These are phyloP conservation scores for Stratiomys singularior DNA, from an alignment of 2,888 invertebrate species.

Conservation along the genomic window DNA sequence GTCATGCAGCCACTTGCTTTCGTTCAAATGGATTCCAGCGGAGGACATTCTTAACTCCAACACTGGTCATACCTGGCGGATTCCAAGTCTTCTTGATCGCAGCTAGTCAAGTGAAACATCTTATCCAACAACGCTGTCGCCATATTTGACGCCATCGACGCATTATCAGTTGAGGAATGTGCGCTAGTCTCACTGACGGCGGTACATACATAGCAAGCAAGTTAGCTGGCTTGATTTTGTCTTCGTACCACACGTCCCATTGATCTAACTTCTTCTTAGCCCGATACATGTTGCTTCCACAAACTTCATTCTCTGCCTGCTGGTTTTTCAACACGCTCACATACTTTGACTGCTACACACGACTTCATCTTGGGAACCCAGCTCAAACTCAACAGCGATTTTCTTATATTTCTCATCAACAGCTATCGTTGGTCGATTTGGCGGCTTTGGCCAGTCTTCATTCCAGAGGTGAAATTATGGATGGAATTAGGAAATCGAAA, in stretches of 20 bases:
- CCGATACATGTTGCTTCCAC: not conserved
- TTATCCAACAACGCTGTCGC: not conserved
- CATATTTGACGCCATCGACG: slow-evolving; percentile 30
- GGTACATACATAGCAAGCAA: not conserved
- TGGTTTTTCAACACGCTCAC: too few relatives aligned
- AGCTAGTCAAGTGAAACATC: not conserved
- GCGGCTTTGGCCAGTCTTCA: slow-evolving; percentile 28
- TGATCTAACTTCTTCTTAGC: not conserved
- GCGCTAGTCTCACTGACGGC: slow-evolving; percentile 27
- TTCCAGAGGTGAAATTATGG: slow-evolving; percentile 41
- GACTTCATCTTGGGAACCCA: not conserved
- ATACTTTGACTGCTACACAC: too few relatives aligned
- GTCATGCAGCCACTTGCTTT: too few relatives aligned
- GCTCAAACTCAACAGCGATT: not conserved
- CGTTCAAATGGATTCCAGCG: too few relatives aligned
- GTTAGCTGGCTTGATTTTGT: slow-evolving; percentile 11
- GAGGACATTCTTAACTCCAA: not conserved
- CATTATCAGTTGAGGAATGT: slow-evolving; percentile 32
- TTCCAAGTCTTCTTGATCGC: not conserved
- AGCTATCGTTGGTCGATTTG: slow-evolving; percentile 24
- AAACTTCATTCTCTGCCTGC: not conserved
- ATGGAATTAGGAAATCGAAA: slow-evolving; percentile 24
- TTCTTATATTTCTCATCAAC: slow-evolving; percentile 21
- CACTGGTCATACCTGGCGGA: not conserved
- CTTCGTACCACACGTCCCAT: not conserved